phyloP scores from a whole-genome alignment of 1,140 invertebrate genomes.

The Rhyzopertha dominica region DNA sequence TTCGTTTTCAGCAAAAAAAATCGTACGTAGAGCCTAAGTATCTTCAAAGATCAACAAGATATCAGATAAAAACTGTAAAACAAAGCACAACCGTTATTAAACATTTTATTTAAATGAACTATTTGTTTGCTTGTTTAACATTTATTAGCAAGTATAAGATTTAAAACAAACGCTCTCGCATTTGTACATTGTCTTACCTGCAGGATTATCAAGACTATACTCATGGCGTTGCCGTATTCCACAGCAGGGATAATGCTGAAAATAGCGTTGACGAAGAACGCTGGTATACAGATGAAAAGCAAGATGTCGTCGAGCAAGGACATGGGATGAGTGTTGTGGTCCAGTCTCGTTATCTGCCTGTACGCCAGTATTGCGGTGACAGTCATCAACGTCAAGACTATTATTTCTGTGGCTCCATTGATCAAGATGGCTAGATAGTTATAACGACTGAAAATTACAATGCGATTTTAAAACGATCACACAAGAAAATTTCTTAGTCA shows the following conservation, averaged over 20 bases:
- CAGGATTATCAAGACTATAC: slow-evolving; percentile 49
- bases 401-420: slow-evolving; percentile 16
- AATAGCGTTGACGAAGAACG: slow-evolving; percentile 65
- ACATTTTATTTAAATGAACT: slow-evolving; percentile 2
- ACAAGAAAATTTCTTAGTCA: too few species aligned
- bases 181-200: slow-evolving; percentile 48
- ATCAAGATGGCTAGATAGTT: slow-evolving; percentile 18
- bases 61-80: too few species aligned
- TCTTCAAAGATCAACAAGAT: too few species aligned
- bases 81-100: not conserved
- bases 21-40: too few species aligned
- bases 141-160: not conserved
- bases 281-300: slow-evolving; percentile 65
- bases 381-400: slow-evolving; percentile 23
- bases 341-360: slow-evolving; percentile 48
- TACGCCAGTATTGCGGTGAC: slow-evolving; percentile 24
- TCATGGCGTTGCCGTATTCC: slow-evolving; percentile 49
- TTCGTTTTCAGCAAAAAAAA: too few species aligned
- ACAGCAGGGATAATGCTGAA: slow-evolving; percentile 61
- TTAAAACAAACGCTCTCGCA: not conserved
- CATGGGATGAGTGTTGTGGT: slow-evolving; percentile 60
- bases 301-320: slow-evolving; percentile 66
- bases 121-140: not conserved
- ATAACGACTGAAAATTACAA: too few species aligned
- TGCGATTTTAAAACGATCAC: too few species aligned